Conservation (phyloP, 2,113 vertebrate genomes). For the Labeo rohita region DNA sequence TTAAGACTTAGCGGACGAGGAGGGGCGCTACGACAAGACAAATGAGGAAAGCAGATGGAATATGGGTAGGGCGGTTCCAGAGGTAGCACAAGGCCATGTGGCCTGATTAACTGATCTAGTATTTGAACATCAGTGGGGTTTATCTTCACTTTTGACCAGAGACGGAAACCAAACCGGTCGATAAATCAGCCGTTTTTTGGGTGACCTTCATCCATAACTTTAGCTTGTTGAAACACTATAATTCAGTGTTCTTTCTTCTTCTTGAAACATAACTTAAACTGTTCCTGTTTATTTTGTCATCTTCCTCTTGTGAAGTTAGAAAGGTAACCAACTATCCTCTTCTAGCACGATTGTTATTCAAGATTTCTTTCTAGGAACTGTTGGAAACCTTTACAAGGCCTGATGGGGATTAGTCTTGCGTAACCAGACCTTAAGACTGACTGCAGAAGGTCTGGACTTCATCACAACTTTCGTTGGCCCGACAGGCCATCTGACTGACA, state of each 20-base stretch:
- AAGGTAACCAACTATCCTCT: slow-evolving; percentile 30
- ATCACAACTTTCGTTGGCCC: neutral
- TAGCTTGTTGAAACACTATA: slow-evolving; percentile 24
- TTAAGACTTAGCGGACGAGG: slow-evolving; percentile 11
- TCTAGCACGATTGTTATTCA: slow-evolving; percentile 36
- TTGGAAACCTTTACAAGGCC: neutral
- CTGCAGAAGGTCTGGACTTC: neutral
- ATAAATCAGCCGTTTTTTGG: slow-evolving; percentile 36
- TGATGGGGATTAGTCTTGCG: neutral
- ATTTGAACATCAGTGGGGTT: slow-evolving; percentile 10
- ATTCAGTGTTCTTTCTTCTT: slow-evolving; percentile 42
- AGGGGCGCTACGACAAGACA: slow-evolving; percentile 14
- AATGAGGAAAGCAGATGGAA: slow-evolving; percentile 45
- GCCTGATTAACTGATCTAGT: slow-evolving; percentile 37
- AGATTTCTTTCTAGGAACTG: slow-evolving; percentile 7
- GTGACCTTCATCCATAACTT: slow-evolving; percentile 29
- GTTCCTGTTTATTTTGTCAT: slow-evolving; percentile 39
- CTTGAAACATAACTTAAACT: slow-evolving; percentile 30
- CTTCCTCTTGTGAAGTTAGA: slow-evolving; percentile 27
- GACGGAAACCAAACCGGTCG: neutral
- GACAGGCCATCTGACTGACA: neutral
- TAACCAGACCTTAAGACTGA: neutral
- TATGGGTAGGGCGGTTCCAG: slow-evolving; percentile 1
- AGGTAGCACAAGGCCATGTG: slow-evolving; percentile 9
- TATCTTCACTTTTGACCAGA: neutral